These are phyloP conservation scores for Apeira syringaria DNA, from an alignment of 2,888 invertebrate species.

Conservation along the genomic window DNA sequence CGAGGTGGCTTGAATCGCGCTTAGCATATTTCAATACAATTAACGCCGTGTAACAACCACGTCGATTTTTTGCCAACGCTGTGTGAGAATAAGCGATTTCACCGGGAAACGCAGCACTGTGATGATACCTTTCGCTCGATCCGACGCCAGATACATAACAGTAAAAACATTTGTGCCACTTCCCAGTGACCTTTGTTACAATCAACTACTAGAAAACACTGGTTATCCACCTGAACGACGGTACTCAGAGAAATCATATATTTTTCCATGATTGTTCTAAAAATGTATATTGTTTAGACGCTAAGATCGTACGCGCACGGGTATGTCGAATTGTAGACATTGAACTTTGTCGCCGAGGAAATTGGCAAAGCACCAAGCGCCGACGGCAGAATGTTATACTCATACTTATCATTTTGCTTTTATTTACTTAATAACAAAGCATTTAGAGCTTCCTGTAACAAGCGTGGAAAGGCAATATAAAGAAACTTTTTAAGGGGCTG, in stretches of 20 bases:
- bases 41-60: slow-evolving; percentile 54
- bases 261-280: slow-evolving; percentile 24
- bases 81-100: slow-evolving; percentile 75
- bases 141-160: slow-evolving; percentile 67
- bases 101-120: slow-evolving; percentile 64
- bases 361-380: slow-evolving; percentile 69
- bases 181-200: slow-evolving; percentile 77
- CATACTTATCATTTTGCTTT: slow-evolving; percentile 26
- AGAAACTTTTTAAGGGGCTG: slow-evolving; percentile 38
- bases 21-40: slow-evolving; percentile 67
- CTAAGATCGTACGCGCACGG: slow-evolving; percentile 23
- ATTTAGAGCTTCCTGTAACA: slow-evolving; percentile 23
- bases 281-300: slow-evolving; percentile 17
- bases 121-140: slow-evolving; percentile 79
- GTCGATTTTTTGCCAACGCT: slow-evolving; percentile 64
- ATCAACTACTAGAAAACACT: slow-evolving; percentile 47
- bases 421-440: slow-evolving; percentile 14
- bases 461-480: slow-evolving; percentile 25
- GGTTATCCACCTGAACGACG: slow-evolving; percentile 31
- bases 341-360: slow-evolving; percentile 67
- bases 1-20: slow-evolving; percentile 45
- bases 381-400: slow-evolving; percentile 34
- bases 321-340: slow-evolving; percentile 57
- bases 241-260: slow-evolving; percentile 28
- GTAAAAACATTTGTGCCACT: slow-evolving; percentile 72